These are phyloP conservation scores for Anomalospiza imberbis DNA, from an alignment of 2,797 vertebrate species.

Conservation along the genomic window DNA sequence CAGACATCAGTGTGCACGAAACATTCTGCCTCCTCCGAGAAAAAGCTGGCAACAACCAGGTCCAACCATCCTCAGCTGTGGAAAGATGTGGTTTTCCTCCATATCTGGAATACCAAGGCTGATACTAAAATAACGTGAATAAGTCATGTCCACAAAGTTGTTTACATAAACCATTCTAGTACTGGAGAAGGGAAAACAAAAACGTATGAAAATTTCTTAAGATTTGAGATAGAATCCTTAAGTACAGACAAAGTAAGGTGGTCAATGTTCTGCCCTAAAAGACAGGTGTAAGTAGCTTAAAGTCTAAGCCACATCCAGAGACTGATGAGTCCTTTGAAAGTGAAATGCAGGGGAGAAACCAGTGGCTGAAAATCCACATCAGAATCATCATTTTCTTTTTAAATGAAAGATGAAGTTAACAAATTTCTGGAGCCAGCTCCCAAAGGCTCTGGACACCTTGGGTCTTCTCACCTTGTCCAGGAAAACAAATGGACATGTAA, in stretches of 20 bases:
- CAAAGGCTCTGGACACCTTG: not conserved
- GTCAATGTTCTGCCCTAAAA: not conserved
- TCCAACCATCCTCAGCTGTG: not conserved
- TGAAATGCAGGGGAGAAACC: not conserved
- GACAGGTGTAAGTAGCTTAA: not conserved
- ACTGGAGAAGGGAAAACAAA: not conserved
- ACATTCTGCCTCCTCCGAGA: not conserved
- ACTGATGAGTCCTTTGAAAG: not conserved
- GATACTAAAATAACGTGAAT: not conserved
- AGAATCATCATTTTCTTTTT: not conserved
- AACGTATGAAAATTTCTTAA: not conserved
- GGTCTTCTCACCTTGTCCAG: not conserved
- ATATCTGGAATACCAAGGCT: not conserved
- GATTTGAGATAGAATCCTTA: not conserved
- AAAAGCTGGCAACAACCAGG: not conserved
- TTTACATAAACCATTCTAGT: not conserved
- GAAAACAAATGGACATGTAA: not conserved
- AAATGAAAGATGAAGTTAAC: not conserved
- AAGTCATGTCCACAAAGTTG: not conserved
- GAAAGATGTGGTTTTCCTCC: not conserved
- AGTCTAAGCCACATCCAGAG: not conserved
- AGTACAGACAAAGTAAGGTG: not conserved
- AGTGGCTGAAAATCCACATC: not conserved
- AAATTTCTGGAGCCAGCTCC: not conserved
- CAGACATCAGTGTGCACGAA: not conserved